Percentiles rank a stretch among this genome's conserved stretches.
phyloP scores from a whole-genome alignment of 2,888 invertebrate genomes.

The Choristoneura rosaceana region DNA sequence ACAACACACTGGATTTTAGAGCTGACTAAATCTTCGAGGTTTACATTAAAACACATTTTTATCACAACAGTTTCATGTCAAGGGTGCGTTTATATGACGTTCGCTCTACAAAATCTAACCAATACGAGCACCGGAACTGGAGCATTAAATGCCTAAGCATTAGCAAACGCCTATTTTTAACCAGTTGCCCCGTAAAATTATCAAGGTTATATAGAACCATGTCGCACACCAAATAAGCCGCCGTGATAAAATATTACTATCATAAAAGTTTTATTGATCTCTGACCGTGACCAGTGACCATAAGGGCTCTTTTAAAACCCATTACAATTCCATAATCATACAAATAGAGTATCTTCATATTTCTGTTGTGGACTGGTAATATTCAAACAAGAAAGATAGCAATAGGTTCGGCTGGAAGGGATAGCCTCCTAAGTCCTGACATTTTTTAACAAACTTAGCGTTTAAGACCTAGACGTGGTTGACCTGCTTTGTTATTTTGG shows the following conservation, averaged over 20 bases:
- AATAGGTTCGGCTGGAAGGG: not conserved
- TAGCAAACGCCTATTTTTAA: slow-evolving; percentile 34
- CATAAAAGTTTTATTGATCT: slow-evolving; percentile 20
- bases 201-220: slow-evolving; percentile 21
- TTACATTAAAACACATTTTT: slow-evolving; percentile 8
- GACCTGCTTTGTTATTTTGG: too few species aligned
- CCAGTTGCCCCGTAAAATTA: slow-evolving; percentile 23
- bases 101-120: slow-evolving; percentile 26
- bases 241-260: slow-evolving; percentile 16
- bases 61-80: not conserved
- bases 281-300: slow-evolving; percentile 12
- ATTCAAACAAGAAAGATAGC: not conserved
- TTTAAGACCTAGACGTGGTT: too few species aligned
- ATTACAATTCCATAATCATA: not conserved
- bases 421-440: too few species aligned
- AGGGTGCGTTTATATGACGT: slow-evolving; percentile 11
- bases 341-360: not conserved
- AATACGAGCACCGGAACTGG: slow-evolving; percentile 12
- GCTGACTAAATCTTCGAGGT: slow-evolving; percentile 1
- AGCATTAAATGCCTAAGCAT: slow-evolving; percentile 25
- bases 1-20: not conserved
- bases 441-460: too few species aligned
- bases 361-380: not conserved
- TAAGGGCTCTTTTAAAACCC: not conserved
- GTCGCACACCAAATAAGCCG: slow-evolving; percentile 27